Percentiles rank a stretch among this genome's conserved stretches.
phyloP scores from a whole-genome alignment of 2,113 vertebrate genomes.

The Ceyx cyanopectus region DNA sequence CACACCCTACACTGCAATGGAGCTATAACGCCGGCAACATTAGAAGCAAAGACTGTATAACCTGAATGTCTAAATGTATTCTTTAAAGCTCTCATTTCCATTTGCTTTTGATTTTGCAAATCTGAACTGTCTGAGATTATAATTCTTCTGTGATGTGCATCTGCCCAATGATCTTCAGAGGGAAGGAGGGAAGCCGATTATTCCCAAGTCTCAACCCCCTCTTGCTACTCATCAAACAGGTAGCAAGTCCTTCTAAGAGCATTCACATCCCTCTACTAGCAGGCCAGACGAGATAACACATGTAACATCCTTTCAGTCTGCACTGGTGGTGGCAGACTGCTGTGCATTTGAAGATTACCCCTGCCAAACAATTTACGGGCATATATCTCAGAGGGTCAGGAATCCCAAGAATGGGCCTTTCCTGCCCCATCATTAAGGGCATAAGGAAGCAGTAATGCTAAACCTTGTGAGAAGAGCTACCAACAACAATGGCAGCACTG shows the following conservation, averaged over 20 bases:
- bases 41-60: not conserved
- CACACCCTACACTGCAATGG: not conserved
- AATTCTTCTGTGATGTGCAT: not conserved
- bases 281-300: not conserved
- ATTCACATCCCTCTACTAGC: not conserved
- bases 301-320: not conserved
- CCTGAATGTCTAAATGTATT: not conserved
- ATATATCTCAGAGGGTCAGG: fast-evolving
- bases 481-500: not conserved
- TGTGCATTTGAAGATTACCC: not conserved
- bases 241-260: not conserved
- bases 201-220: not conserved
- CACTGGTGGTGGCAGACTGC: not conserved
- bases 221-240: not conserved
- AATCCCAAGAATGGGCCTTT: not conserved
- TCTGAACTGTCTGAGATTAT: not conserved
- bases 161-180: not conserved
- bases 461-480: not conserved
- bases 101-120: constrained; percentile 23
- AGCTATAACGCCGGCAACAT: not conserved
- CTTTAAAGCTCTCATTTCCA: constrained; percentile 32
- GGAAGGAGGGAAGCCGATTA: not conserved
- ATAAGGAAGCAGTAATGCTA: fast-evolving
- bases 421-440: fast-evolving
- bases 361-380: not conserved